Percentiles rank a stretch among this genome's conserved stretches.
Evolutionary conservation across 2,113 vertebrate genomes (phyloP).

Genomic region (Megaceryle torquata): DNA sequence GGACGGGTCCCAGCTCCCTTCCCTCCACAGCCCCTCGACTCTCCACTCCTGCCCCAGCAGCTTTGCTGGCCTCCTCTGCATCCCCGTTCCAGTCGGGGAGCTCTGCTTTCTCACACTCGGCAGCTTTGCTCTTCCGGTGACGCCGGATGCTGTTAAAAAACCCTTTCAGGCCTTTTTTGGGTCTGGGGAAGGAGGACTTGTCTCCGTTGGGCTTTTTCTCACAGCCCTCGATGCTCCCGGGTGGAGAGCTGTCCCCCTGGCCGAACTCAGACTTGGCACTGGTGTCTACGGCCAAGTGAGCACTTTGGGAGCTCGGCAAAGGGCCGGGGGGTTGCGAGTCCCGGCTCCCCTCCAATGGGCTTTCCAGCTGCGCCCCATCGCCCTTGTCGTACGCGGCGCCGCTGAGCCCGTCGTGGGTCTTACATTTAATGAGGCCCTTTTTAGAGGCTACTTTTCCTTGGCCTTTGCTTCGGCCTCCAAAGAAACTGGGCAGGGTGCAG

Average conservation of each 20-base stretch:
- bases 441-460: conserved; percentile 79
- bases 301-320: conserved; percentile 71
- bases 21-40: not conserved
- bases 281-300: conserved; percentile 48
- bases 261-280: conserved; percentile 10
- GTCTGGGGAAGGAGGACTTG: conserved; percentile 76
- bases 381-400: conserved; percentile 69
- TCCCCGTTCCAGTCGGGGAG: conserved; percentile 11
- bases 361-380: not conserved
- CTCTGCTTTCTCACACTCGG: conserved; percentile 76
- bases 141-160: conserved; percentile 92
- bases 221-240: conserved; percentile 59
- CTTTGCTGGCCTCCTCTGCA: conserved; percentile 51
- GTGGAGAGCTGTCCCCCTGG: conserved; percentile 59
- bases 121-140: conserved; percentile 83
- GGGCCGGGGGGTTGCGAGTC: not conserved
- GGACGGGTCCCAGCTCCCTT: not conserved
- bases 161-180: conserved; percentile 88
- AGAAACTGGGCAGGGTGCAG: conserved; percentile 92
- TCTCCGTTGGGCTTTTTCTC: conserved; percentile 78
- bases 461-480: conserved; percentile 84
- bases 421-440: conserved; percentile 89
- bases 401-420: conserved; percentile 88
- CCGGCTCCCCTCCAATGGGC: not conserved
- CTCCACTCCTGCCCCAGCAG: not conserved